Evolutionary conservation across 2,888 invertebrate species (phyloP), one percentile per base, ranked within the genome.

Genomic region (Junonia oenone): DNA sequence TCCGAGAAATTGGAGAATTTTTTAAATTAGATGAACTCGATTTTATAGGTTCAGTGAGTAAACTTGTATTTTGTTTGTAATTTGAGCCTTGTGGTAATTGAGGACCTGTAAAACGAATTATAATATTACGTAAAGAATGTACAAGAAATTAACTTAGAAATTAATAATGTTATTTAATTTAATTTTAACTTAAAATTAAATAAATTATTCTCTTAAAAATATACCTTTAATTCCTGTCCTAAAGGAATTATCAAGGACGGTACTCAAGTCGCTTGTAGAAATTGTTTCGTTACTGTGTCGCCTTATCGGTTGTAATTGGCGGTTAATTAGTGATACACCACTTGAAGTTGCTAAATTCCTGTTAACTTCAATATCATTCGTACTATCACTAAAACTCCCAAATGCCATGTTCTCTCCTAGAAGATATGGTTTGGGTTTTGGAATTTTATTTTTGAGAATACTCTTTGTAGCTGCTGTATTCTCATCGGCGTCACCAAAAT

Each of bases 391-490:
- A 59, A 66, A 56, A 64, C 73, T 69, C 77, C 89, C 86, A 77
- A 89, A 80, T 57, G 84, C 90, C 71, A 92, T 91, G 76, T 93
- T 93, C 75, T 93, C 94, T 50, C 94, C 94, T 68, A 95, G 85
- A 73, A 94, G 93, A 84, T 94, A 95, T 66, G 94, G 94, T 77
- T 92, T 94, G 69, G 94, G 94, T 75, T 94, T 94, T 38, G 93
- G 87, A 47, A 94, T 93, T 81, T 94, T 94, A 70, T 94, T 94
- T 81, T 94, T 95, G 69, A 94, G 86, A 80, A 94, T 94, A 68
- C 94, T 93, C 68, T 93, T 92, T 72, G 94, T 92, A 73, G 91
- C 87, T 84, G 88, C 83, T 68, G 81, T 83, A 88, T 84, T 87
- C 83, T 90, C 90, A 68, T 87, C 86, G 79, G 64, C 40, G 33